Percentiles rank a stretch among this genome's conserved stretches.
Evolutionary conservation across 2,888 invertebrate genomes (phyloP).

Genomic region (Epirrhoe alternata): DNA sequence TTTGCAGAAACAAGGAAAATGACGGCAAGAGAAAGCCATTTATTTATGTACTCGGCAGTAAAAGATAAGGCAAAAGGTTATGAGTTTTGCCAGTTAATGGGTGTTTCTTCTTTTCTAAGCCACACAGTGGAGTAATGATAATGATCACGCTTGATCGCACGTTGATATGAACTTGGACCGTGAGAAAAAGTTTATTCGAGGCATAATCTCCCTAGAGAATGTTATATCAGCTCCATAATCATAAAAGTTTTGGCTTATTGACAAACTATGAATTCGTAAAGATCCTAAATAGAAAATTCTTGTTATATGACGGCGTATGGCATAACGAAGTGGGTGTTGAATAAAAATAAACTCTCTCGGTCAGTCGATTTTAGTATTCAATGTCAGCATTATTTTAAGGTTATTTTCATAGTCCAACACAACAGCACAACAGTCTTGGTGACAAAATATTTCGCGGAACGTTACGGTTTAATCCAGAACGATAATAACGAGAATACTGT

Average conservation of each 20-base stretch:
- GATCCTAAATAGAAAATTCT: slow-evolving; percentile 71
- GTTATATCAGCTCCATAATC: slow-evolving; percentile 9
- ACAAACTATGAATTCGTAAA: slow-evolving; percentile 57
- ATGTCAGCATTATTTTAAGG: slow-evolving; percentile 69
- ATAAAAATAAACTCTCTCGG: slow-evolving; percentile 78
- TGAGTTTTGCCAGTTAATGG: slow-evolving; percentile 12
- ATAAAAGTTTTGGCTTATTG: slow-evolving; percentile 46
- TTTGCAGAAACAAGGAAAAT: slow-evolving; percentile 26
- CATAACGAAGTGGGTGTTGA: slow-evolving; percentile 66
- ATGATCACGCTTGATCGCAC: slow-evolving; percentile 38
- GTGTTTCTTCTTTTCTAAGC: slow-evolving; percentile 27
- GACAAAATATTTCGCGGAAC: slow-evolving; percentile 29
- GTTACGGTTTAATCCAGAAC: slow-evolving; percentile 25
- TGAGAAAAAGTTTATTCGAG: slow-evolving; percentile 32
- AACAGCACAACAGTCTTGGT: slow-evolving; percentile 25
- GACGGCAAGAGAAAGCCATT: slow-evolving; percentile 25
- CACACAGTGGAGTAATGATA: slow-evolving; percentile 36
- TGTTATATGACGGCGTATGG: slow-evolving; percentile 61
- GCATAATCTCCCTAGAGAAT: slow-evolving; percentile 7
- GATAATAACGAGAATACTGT: slow-evolving; percentile 2
- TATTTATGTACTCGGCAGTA: slow-evolving; percentile 16
- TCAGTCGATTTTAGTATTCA: slow-evolving; percentile 68
- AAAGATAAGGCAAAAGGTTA: slow-evolving; percentile 32
- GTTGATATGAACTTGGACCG: slow-evolving; percentile 33
- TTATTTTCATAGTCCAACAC: slow-evolving; percentile 55